Evolutionary conservation across 92 coral and sea anemone genomes (phyloP), one percentile per base, ranked within the genome.

Genomic region (Epizoanthus ramosus): DNA sequence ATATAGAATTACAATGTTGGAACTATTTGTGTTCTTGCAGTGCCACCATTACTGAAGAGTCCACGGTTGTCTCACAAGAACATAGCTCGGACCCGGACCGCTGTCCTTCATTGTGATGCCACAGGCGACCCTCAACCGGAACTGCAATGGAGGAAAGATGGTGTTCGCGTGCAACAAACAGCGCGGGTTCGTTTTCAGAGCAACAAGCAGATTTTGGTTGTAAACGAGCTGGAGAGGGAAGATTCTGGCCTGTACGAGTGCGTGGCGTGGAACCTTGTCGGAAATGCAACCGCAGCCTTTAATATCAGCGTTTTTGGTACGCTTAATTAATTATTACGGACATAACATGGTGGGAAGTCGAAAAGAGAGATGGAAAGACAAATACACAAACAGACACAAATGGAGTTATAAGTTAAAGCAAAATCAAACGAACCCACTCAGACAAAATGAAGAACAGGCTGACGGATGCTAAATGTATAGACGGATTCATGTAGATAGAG

Each of bases 231-330:
- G 53, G 19, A 57, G 37, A 1, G 24, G 39, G 28, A 31, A 58
- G 68, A 75, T 25, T 57, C 80, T 25, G 80, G 80, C 2, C 14
- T 75, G 10, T 75, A 75, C 80, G 67, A 31, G 43, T 75, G 80
- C 18, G 53, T 39, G 43, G 80, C 80, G 59, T 57, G 67, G 39
- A 75, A 75, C 53, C 33, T 57, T 57, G 7, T 75, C 39, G 80
- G 80, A 18, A 57, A 47, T 0, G 68, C 57, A 41, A 41, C 80
- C 5, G 47, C 80, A 28, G 21, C 8, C 15, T 57, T 19, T 28
- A 75, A 75, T 33, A n/a, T 75, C 65, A 35, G 52, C 67, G 67
- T 75, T 17, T 57, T 57, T 57, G 80, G 80, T 75, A 21, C 57
- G 80, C 3, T 35, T 5, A 2, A 35, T 35, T 35, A 35, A 4